phyloP scores from a whole-genome alignment of 2,888 invertebrate species.

The Drosophila acutilabella region DNA sequence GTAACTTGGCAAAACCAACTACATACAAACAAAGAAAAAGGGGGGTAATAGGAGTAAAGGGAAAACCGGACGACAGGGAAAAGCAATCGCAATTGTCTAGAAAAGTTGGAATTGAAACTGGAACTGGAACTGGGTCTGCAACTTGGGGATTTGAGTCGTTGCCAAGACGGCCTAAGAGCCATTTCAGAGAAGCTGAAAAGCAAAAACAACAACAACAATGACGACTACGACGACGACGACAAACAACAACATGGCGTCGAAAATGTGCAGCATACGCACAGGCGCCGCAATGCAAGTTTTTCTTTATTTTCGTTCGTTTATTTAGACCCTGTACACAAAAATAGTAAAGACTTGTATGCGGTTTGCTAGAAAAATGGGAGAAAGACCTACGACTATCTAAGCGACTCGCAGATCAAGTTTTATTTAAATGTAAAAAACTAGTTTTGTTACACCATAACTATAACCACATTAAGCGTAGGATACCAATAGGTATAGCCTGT shows the following conservation, averaged over 20 bases:
- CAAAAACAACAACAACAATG: not conserved
- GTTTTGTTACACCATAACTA: too few species aligned
- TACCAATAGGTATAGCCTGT: too few species aligned
- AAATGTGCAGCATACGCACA: constrained; percentile 61
- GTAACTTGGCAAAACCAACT: constrained; percentile 38
- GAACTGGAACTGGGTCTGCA: constrained; percentile 34
- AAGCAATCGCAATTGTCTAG: constrained; percentile 57
- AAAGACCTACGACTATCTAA: too few species aligned
- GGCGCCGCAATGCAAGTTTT: constrained; percentile 52
- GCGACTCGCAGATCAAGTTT: too few species aligned
- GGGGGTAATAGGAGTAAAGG: not conserved
- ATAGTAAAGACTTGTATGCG: too few species aligned
- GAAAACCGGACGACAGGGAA: not conserved
- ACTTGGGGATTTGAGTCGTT: constrained; percentile 40
- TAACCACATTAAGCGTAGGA: too few species aligned
- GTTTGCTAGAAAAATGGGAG: too few species aligned
- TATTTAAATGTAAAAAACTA: too few species aligned
- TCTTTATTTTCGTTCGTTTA: not conserved
- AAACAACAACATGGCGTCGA: constrained; percentile 11
- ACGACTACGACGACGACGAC: not conserved
- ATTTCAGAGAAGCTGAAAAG: not conserved
- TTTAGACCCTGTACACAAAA: not conserved
- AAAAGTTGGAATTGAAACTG: constrained; percentile 42
- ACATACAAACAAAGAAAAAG: not conserved
- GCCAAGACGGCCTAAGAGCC: constrained; percentile 55